Base-by-base conservation (phyloP, 37 sponge, comb jelly and placozoan genomes). In the Theonella swinhoei region DNA sequence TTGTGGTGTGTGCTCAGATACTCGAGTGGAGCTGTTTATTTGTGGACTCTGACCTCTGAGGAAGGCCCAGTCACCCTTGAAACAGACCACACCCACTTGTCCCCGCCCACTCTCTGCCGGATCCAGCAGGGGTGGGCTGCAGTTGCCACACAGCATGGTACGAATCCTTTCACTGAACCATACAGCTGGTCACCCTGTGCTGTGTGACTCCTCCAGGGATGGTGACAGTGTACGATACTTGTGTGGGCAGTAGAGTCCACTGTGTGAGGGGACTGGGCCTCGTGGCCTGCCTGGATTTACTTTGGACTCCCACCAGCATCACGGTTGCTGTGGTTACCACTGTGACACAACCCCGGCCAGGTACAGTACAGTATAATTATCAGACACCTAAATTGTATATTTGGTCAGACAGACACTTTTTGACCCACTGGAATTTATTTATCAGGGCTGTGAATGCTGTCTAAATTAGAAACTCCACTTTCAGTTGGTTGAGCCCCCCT, bases 11-110 rank as follows among this genome's bases (percentile, higher is more conserved):
- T n/a, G n/a, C n/a, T n/a, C 80, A 92, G 92, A 42, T 92, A 88
- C 76, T 81, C 83, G 25, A 64, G 78, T 74, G 92, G 92, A 30
- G 85, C 41, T 31, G 84, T 80, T 31, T 92, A 61, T 62, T 20
- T 88, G 41, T 92, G 92, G 92, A 80, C 83, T 30, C 22, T 92
- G 11, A 68, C 36, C n/a, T 74, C 24, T 40, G 88, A 81, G 29
- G 39, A 39, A 69, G 89, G 78, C 39, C 89, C 83, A 24, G 38
- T 64, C 67, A 37, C 22, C 1, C 79, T 66, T 11, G 28, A 7
- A 28, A 23, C n/a, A 73, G 74, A 14, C 43, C 41, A 42, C 74
- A 39, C 74, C 74, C 54, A 47, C 54, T 17, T 36, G 22, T 17
- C 33, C 34, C 39, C 68, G n/a, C 67, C 77, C 28, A 63, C 77